phyloP scores from a whole-genome alignment of 1,140 invertebrate species.

The Drosophila ironensis region DNA sequence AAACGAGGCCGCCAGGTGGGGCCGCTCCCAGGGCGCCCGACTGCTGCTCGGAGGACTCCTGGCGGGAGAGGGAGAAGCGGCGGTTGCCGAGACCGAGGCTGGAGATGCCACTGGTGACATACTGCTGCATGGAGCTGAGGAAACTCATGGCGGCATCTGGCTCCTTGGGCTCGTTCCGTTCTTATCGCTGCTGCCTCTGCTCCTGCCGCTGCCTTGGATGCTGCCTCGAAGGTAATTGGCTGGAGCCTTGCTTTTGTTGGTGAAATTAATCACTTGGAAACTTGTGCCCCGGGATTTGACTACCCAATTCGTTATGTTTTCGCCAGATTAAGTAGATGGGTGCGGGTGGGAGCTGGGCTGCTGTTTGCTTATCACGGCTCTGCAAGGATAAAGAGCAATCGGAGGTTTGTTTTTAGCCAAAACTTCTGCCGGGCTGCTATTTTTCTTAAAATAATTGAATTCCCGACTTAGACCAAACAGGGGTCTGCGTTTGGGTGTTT shows the following conservation, averaged over 20 bases:
- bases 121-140: constrained; percentile 90
- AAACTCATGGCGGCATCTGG: constrained; percentile 88
- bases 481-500: no score
- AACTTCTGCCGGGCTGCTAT: constrained; percentile 37
- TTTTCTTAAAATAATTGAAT: constrained; percentile 60
- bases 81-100: constrained; percentile 89
- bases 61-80: constrained; percentile 88
- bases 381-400: constrained; percentile 44
- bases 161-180: constrained; percentile 2
- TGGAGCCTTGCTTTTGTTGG: constrained; percentile 43
- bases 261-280: constrained; percentile 77
- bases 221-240: constrained; percentile 66
- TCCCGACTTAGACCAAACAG: constrained; percentile 33
- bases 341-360: constrained; percentile 11
- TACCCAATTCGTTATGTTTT: constrained; percentile 50
- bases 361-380: constrained; percentile 38
- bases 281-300: constrained; percentile 54
- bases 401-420: constrained; percentile 27
- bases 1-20: constrained; percentile 22
- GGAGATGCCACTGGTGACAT: constrained; percentile 90
- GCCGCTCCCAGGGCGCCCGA: no score
- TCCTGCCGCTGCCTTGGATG: no score
- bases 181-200: constrained; percentile 34
- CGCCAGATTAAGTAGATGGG: constrained; percentile 61
- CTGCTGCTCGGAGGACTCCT: constrained; percentile 83